phyloP scores from a whole-genome alignment of 2,797 vertebrate species.

The Malurus splendens region DNA sequence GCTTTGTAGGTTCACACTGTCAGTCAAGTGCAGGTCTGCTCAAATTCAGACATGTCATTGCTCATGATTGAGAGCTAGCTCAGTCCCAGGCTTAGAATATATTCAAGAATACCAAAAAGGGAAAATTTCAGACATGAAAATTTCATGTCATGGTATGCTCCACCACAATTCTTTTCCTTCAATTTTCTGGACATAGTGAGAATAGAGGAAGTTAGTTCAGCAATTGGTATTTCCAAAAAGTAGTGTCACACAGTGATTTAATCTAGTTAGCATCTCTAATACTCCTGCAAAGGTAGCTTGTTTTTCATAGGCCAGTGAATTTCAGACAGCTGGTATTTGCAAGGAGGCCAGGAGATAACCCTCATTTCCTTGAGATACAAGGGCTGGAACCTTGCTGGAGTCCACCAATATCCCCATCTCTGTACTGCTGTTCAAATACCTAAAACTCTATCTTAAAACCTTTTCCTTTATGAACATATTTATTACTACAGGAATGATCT shows the following conservation, averaged over 20 bases:
- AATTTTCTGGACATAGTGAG: background rate
- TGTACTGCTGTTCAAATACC: background rate
- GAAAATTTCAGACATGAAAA: background rate
- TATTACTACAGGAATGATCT: background rate
- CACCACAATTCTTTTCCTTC: background rate
- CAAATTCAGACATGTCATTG: background rate
- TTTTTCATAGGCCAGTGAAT: background rate
- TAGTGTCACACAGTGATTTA: background rate
- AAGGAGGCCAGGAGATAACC: background rate
- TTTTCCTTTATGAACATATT: background rate
- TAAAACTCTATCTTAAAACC: background rate
- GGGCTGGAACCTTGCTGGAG: background rate
- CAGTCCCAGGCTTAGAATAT: background rate
- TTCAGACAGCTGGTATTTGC: background rate
- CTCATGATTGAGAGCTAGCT: background rate
- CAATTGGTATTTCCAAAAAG: background rate
- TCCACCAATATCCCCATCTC: background rate
- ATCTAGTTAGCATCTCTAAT: background rate
- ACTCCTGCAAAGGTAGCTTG: background rate
- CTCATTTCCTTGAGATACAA: background rate
- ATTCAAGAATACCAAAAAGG: background rate
- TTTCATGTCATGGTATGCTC: background rate
- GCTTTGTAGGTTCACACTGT: background rate
- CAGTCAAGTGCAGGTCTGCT: background rate
- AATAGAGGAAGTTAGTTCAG: background rate